Evolutionary conservation across 2,888 invertebrate species (phyloP).

Genomic region (Tipula unca): DNA sequence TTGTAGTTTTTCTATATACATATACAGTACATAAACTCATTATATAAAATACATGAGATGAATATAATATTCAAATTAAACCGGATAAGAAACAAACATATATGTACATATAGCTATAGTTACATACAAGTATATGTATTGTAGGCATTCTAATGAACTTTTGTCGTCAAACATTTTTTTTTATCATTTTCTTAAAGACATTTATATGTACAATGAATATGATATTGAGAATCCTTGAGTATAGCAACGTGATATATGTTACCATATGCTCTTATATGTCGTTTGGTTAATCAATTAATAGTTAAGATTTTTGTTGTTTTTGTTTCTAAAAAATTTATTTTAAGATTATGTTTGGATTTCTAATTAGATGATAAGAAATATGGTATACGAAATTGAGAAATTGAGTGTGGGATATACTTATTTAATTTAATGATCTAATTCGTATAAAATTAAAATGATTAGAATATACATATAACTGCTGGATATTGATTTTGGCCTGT

Average conservation of each 20-base stretch:
- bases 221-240: conserved; percentile 8
- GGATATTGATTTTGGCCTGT: too few relatives aligned
- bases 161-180: not conserved
- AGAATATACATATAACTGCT: too few relatives aligned
- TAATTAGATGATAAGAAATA: not conserved
- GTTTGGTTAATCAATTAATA: not conserved
- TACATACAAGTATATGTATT: not conserved
- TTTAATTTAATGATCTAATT: not conserved
- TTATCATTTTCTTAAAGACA: not conserved
- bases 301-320: not conserved
- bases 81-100: not conserved
- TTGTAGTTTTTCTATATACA: not conserved
- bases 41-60: not conserved
- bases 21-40: not conserved
- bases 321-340: not conserved
- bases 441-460: not conserved
- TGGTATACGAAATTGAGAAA: not conserved
- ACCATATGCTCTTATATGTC: not conserved
- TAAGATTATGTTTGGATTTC: conserved; percentile 8
- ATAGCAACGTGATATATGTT: not conserved
- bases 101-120: not conserved
- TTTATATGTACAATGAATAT: conserved; percentile 8
- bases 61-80: not conserved
- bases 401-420: not conserved
- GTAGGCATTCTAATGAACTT: not conserved